These are phyloP conservation scores for Drosophila pruinosa DNA, from an alignment of 1,140 invertebrate genomes.

Conservation along the genomic window DNA sequence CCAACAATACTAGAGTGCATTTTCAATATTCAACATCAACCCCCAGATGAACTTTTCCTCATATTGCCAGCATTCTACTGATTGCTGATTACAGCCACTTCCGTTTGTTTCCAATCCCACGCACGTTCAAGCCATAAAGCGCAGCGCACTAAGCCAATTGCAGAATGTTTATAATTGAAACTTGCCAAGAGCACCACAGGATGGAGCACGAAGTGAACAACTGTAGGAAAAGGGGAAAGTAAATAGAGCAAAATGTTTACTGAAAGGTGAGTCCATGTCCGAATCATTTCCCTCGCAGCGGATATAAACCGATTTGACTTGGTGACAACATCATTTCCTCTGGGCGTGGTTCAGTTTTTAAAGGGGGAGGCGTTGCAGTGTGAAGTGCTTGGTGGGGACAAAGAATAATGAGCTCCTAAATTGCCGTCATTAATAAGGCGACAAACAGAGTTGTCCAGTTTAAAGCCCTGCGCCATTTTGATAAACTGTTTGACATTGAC, in stretches of 20 bases:
- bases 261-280: conserved; percentile 29
- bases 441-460: conserved; percentile 22
- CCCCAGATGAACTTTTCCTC: background rate
- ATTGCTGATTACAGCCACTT: conserved; percentile 31
- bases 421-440: conserved; percentile 33
- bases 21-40: background rate
- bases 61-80: background rate
- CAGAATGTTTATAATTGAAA: conserved; percentile 70
- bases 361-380: background rate
- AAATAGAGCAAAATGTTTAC: conserved; percentile 14
- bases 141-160: conserved; percentile 55
- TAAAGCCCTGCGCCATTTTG: conserved; percentile 20
- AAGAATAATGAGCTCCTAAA: conserved; percentile 38
- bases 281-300: conserved; percentile 36
- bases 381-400: background rate
- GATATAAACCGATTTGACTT: conserved; percentile 46
- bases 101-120: conserved; percentile 46
- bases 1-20: too few relatives aligned
- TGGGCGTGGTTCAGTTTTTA: background rate
- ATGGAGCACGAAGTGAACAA: background rate
- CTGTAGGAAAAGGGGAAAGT: background rate
- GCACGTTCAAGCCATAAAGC: conserved; percentile 55
- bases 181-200: conserved; percentile 12
- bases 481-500: conserved; percentile 16
- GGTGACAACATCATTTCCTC: conserved; percentile 52